Conservation (phyloP, 2,888 invertebrate species). For the Apamea epomidion region DNA sequence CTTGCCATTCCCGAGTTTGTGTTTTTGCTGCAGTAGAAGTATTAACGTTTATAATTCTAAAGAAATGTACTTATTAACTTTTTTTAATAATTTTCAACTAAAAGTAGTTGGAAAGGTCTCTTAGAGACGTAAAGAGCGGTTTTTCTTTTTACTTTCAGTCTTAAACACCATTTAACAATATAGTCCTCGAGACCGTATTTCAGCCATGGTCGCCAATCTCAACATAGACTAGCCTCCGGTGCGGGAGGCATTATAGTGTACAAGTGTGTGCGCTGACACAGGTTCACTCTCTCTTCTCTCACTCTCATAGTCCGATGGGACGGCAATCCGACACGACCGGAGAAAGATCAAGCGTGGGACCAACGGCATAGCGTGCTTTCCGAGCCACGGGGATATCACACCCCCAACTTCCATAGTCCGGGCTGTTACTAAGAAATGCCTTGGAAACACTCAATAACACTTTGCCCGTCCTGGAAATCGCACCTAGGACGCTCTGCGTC, state of each 20-base stretch:
- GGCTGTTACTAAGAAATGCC: no score
- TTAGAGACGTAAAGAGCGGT: background rate
- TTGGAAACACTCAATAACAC: no score
- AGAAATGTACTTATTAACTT: background rate
- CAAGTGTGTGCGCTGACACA: background rate
- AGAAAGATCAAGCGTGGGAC: background rate
- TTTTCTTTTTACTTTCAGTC: background rate
- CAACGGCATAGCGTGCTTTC: no score
- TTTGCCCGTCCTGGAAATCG: no score
- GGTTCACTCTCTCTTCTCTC: background rate
- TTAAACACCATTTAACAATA: background rate
- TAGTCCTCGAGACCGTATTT: background rate
- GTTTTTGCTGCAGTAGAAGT: background rate
- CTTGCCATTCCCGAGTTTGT: background rate
- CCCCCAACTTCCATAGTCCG: no score
- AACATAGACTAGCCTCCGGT: background rate
- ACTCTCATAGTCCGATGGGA: background rate
- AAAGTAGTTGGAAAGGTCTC: background rate
- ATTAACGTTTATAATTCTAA: background rate
- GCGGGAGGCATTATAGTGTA: background rate
- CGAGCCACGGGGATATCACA: no score
- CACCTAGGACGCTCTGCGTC: no score
- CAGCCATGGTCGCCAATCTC: background rate
- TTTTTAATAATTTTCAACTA: background rate
- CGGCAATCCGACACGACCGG: background rate